These are phyloP conservation scores for Myripristis jacobus DNA, from an alignment of 2,797 vertebrate species.

Conservation along the genomic window DNA sequence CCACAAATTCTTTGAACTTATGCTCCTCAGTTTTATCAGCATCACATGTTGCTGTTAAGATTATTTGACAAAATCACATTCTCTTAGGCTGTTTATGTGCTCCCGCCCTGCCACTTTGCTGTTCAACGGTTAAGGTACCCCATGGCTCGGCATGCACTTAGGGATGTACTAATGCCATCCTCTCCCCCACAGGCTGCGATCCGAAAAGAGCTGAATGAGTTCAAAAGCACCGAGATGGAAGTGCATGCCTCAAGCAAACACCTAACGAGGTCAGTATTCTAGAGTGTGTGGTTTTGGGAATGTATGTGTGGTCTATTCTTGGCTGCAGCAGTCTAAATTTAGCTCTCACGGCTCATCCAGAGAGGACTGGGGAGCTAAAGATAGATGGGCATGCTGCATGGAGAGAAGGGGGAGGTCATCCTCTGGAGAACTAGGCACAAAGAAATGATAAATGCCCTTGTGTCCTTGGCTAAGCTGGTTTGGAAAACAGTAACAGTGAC, in stretches of 20 bases:
- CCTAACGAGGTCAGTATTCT: constrained; percentile 91
- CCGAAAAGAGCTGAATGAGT: constrained; percentile 99
- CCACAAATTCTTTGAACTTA: not conserved
- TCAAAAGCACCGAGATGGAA: constrained; percentile 99
- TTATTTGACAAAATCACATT: constrained; percentile 27
- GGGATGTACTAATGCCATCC: constrained; percentile 47
- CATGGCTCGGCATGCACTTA: constrained; percentile 34
- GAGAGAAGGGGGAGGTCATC: constrained; percentile 26
- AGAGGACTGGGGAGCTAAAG: constrained; percentile 61
- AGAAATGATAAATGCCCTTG: constrained; percentile 45
- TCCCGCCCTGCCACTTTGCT: constrained; percentile 27
- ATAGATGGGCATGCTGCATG: constrained; percentile 68
- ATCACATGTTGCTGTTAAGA: constrained; percentile 25
- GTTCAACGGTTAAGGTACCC: constrained; percentile 16
- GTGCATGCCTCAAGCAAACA: constrained; percentile 99
- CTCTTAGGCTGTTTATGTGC: constrained; percentile 5
- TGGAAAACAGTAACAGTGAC: constrained; percentile 59
- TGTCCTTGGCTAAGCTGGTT: constrained; percentile 61
- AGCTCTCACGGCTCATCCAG: constrained; percentile 57
- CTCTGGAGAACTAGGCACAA: constrained; percentile 41
- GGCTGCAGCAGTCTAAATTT: constrained; percentile 69
- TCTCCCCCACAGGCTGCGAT: constrained; percentile 90
- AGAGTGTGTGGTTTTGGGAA: constrained; percentile 14
- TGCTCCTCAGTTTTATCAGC: constrained; percentile 17
- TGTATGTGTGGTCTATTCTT: constrained; percentile 63